A percentile compares a stretch with the other conserved stretches of the same genome.
Conservation (phyloP, 2,113 vertebrate genomes). For the Leptobrachium ailaonicum region DNA sequence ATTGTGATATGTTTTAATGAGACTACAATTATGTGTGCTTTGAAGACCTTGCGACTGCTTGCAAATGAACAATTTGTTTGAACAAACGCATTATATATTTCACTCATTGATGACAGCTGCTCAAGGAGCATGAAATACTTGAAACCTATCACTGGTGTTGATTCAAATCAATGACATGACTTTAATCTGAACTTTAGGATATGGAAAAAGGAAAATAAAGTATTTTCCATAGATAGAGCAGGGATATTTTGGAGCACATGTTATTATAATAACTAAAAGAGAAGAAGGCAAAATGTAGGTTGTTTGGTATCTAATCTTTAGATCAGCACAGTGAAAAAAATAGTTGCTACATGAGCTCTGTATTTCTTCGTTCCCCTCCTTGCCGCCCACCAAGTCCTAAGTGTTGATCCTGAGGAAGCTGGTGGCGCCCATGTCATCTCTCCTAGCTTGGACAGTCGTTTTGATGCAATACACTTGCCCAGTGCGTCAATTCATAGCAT, state of each 20-base stretch:
- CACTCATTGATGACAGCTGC: conserved; percentile 9
- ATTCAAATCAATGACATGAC: conserved; percentile 10
- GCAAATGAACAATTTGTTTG: not conserved
- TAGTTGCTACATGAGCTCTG: no score
- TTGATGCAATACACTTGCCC: no score
- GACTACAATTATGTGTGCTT: not conserved
- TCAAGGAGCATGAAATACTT: conserved; percentile 18
- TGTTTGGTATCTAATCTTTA: no score
- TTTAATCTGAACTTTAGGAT: conserved; percentile 6
- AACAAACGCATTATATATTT: not conserved
- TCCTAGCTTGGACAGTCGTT: no score
- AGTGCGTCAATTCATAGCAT: no score
- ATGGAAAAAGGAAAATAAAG: not conserved
- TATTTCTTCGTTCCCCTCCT: no score
- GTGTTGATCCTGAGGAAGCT: no score
- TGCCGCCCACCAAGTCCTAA: no score
- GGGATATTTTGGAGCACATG: not conserved
- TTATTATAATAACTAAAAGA: no score
- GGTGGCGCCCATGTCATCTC: no score
- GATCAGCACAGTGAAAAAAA: no score
- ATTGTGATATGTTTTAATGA: not conserved
- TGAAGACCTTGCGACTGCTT: not conserved
- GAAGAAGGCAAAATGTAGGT: no score
- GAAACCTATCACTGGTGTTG: conserved; percentile 5
- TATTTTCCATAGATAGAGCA: not conserved